Conservation (phyloP, 2,888 invertebrate species). For the Achlya flavicornis region DNA sequence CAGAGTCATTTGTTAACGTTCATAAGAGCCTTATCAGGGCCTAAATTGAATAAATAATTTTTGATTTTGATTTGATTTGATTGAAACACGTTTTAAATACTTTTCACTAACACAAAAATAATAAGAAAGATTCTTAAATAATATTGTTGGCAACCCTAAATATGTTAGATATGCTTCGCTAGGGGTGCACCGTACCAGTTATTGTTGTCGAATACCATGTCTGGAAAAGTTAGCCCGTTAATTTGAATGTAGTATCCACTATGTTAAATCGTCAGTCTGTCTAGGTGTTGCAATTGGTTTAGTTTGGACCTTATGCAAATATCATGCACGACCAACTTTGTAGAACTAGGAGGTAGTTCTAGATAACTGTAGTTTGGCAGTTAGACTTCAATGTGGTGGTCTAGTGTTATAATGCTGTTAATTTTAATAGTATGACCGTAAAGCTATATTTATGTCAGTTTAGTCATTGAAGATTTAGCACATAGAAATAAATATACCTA, state of each 20-base stretch:
- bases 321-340: slow-evolving; percentile 2
- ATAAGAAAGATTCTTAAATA: too few species aligned
- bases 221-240: slow-evolving; percentile 7
- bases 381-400: neutral
- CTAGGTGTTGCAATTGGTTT: slow-evolving; percentile 6
- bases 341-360: neutral
- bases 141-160: neutral
- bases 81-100: too few species aligned
- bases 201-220: neutral
- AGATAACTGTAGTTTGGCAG: neutral
- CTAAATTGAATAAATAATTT: too few species aligned
- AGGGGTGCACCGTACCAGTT: neutral
- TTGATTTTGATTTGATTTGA: too few species aligned
- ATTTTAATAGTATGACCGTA: neutral
- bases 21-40: too few species aligned
- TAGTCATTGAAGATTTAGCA: too few species aligned
- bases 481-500: too few species aligned
- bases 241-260: slow-evolving; percentile 4
- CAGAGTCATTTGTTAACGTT: too few species aligned
- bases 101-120: too few species aligned
- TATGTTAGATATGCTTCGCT: neutral
- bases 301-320: slow-evolving; percentile 8
- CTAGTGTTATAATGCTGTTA: too few species aligned
- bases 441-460: too few species aligned
- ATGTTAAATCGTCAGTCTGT: slow-evolving; percentile 7